Base-by-base conservation (phyloP, 2,113 vertebrate genomes). In the Antigone vipio region DNA sequence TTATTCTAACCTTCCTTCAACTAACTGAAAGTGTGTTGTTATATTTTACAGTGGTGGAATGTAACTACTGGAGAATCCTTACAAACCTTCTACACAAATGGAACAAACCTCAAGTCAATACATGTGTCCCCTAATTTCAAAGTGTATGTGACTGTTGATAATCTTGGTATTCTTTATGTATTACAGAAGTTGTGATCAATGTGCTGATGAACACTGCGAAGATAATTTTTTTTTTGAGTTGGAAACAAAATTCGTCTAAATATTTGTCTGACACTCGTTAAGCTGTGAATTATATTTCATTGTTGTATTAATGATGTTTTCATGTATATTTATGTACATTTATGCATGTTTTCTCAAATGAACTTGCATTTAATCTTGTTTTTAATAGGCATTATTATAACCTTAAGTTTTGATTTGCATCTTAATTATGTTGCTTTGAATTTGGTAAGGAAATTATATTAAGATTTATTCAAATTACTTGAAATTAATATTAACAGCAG, bases 81-180 rank as follows among this genome's bases (percentile, higher is more conserved):
- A 91, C 99, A 99, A 98, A 99, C 99, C 27, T 99, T 99, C 98
- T 99, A 99, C 90, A 99, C 99, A 17, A 98, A 98, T 1, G 99
- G 99, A 95, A 98, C 98, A 53, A 98, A 99, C 73, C 97, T 99
- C 69, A 99, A 99, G 98, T 99, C 98, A 88, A 98, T 99, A 94
- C 98, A 99, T 1, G 99, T 99, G 88, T 99, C 99, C 2, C 87
- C 98, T 13, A 96, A 99, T 97, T 99, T 99, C 98, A 98, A 95
- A 96, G 98, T 99, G 30, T 99, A 98, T 35, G 98, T 99, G 96
- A 99, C 99, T 95, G 98, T 99, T 75, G 99, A 99, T 98, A 99
- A 98, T 95, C 99, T 99, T 63, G 99, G 99, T 42, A 99, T 99
- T 97, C 99, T 99, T 91, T 99, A 99, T 95, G 92, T 99, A 85